phyloP scores from a whole-genome alignment of 1,140 invertebrate genomes.

The Aphis gossypii region DNA sequence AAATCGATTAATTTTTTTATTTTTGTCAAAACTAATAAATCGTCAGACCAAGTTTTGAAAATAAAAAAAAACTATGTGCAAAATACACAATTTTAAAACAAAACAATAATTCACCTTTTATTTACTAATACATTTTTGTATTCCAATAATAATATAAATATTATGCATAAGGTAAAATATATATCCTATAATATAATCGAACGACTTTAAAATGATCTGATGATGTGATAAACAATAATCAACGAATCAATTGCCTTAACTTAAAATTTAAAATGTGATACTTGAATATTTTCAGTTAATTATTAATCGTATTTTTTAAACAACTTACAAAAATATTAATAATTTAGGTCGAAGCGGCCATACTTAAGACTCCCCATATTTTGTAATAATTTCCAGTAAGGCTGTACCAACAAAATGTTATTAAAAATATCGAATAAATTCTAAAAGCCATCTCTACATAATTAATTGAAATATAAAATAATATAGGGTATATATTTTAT shows the following conservation, averaged over 20 bases:
- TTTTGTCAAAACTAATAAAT: not conserved
- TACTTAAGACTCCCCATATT: not conserved
- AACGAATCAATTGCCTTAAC: not conserved
- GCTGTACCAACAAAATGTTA: not conserved
- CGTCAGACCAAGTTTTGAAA: not conserved
- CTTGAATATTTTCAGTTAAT: not conserved
- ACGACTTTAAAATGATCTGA: not conserved
- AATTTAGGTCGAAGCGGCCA: not conserved
- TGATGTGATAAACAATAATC: not conserved
- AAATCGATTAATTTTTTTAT: not conserved
- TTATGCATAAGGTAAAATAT: too few relatives aligned
- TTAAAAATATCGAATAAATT: not conserved
- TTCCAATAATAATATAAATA: not conserved
- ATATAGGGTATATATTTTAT: not conserved
- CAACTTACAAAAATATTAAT: not conserved
- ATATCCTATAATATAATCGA: too few relatives aligned
- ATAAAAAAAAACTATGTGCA: not conserved
- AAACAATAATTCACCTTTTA: not conserved
- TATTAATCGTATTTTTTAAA: not conserved
- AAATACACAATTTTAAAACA: not conserved
- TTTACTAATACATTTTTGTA: not conserved
- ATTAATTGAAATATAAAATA: not conserved
- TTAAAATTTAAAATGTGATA: not conserved
- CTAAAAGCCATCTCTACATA: not conserved
- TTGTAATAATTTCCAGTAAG: not conserved